Evolutionary conservation across 2,797 vertebrate genomes (phyloP).

Genomic region (Miichthys miiuy): DNA sequence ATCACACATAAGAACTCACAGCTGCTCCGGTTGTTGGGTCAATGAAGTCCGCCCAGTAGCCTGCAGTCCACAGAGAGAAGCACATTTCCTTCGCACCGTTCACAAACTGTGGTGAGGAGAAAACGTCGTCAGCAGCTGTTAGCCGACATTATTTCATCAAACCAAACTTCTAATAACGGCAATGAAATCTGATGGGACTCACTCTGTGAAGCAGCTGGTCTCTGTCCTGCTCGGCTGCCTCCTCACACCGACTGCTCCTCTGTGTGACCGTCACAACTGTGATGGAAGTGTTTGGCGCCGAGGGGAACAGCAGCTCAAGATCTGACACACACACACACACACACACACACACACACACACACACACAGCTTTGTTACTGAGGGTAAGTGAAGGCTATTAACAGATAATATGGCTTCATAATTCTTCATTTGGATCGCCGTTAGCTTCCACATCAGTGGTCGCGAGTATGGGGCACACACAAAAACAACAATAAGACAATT

Average conservation of each 20-base stretch:
- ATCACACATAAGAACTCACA: constrained; percentile 83
- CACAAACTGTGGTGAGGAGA: constrained; percentile 86
- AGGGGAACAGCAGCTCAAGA: constrained; percentile 91
- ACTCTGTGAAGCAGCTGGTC: constrained; percentile 90
- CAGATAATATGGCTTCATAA: background rate
- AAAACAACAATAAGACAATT: no score
- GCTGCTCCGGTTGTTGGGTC: constrained; percentile 93
- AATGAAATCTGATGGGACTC: constrained; percentile 47
- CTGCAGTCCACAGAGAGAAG: constrained; percentile 92
- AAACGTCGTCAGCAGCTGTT: constrained; percentile 1
- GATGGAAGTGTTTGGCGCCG: constrained; percentile 82
- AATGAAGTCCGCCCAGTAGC: constrained; percentile 99
- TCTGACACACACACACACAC: constrained; percentile 77
- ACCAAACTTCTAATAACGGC: rapidly evolving
- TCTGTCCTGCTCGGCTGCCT: constrained; percentile 84
- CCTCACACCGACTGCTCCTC: constrained; percentile 83
- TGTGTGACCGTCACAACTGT: constrained; percentile 93
- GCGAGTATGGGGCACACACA: no score
- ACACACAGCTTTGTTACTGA: background rate
- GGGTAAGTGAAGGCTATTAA: background rate
- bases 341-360: background rate
- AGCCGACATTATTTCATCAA: background rate
- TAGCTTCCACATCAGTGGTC: no score
- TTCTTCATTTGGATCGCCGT: no score
- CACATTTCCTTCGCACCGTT: constrained; percentile 97